Percentiles rank a stretch among this genome's conserved stretches.
Evolutionary conservation across 2,797 vertebrate genomes (phyloP).

Genomic region (Tachyglossus aculeatus): DNA sequence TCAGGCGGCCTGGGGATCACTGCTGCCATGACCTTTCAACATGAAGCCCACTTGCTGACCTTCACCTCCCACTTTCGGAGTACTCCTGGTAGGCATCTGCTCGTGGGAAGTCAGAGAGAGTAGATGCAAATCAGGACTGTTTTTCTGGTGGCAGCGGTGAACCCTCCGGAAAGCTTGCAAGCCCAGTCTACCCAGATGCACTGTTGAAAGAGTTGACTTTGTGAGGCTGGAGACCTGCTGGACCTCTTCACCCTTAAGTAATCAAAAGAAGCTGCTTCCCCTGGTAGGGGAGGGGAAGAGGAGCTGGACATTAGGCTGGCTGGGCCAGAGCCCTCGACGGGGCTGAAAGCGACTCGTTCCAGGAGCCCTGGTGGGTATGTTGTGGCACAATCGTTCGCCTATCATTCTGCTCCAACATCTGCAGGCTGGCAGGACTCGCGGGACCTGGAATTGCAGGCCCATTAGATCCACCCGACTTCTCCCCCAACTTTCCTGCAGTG

Average conservation of each 20-base stretch:
- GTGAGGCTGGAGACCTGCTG: not conserved
- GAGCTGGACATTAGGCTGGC: not conserved
- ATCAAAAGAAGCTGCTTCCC: not conserved
- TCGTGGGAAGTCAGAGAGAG: not conserved
- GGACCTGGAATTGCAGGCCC: no score
- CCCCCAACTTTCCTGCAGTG: no score
- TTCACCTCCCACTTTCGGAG: slow-evolving; percentile 13
- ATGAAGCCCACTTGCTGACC: slow-evolving; percentile 16
- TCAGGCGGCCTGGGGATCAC: not conserved
- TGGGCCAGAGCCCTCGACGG: not conserved
- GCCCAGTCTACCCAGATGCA: not conserved
- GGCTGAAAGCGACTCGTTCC: not conserved
- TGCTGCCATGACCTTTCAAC: no score
- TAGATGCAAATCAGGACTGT: slow-evolving; percentile 21
- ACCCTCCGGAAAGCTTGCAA: not conserved
- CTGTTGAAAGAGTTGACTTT: not conserved
- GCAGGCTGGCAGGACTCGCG: no score
- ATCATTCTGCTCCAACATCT: not conserved
- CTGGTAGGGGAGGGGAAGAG: not conserved
- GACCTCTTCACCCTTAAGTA: slow-evolving; percentile 8
- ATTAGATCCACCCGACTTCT: no score
- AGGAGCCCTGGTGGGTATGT: not conserved
- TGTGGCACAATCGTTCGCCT: not conserved
- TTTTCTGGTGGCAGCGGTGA: not conserved
- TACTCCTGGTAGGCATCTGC: not conserved